A percentile compares a stretch with the other conserved stretches of the same genome.
Conservation (phyloP, 2,888 invertebrate species). For the Leucoma salicis region DNA sequence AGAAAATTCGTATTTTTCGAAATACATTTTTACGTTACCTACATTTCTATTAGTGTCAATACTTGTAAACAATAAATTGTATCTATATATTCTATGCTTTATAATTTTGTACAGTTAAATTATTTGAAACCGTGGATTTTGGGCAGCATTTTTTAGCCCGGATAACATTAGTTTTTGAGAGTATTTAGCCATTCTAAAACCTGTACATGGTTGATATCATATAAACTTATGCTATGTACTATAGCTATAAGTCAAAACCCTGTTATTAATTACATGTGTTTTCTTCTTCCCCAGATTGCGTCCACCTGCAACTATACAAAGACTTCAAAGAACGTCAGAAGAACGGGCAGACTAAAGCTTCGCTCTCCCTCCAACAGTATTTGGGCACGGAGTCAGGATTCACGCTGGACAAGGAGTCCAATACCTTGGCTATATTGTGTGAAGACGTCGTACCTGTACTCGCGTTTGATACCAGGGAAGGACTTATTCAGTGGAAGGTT, state of each 20-base stretch:
- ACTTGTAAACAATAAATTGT: neutral
- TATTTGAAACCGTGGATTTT: no score
- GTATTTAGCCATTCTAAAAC: no score
- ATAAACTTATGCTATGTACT: no score
- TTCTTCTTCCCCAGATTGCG: conserved; percentile 87
- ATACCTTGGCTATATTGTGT: conserved; percentile 93
- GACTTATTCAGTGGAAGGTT: conserved; percentile 93
- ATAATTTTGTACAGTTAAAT: no score
- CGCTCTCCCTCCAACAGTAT: conserved; percentile 92
- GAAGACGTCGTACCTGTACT: conserved; percentile 92
- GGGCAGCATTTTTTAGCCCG: no score
- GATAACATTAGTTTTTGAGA: no score
- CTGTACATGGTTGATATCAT: no score
- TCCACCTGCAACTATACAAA: conserved; percentile 93
- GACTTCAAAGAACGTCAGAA: conserved; percentile 94
- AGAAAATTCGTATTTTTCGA: conserved; percentile 6
- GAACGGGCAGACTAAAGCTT: conserved; percentile 93
- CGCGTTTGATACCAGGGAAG: conserved; percentile 93
- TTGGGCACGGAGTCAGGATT: conserved; percentile 94
- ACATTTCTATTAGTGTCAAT: neutral
- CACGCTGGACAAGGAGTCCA: conserved; percentile 94
- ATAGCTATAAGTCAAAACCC: no score
- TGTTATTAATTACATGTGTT: no score
- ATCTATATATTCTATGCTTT: no score
- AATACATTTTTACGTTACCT: conserved; percentile 4